These are phyloP conservation scores for Muschampia staudingeri DNA, from an alignment of 2,888 invertebrate species.

Conservation along the genomic window DNA sequence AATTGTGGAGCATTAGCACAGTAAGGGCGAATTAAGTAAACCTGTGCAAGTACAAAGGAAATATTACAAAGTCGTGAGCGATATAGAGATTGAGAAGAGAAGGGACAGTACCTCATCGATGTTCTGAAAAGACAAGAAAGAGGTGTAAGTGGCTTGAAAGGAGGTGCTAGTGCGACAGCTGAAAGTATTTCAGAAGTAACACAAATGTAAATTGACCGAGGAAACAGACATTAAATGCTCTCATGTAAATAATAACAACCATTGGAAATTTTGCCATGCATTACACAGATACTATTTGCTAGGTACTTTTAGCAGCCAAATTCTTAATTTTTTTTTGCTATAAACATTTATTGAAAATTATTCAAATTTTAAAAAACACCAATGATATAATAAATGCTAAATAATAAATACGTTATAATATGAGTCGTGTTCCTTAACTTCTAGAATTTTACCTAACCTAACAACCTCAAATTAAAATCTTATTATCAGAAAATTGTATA, in stretches of 20 bases:
- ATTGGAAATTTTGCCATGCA: slow-evolving; percentile 42
- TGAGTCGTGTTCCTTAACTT: not conserved
- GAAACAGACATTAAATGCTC: slow-evolving; percentile 17
- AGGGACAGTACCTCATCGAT: slow-evolving; percentile 91
- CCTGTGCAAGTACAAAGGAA: slow-evolving; percentile 81
- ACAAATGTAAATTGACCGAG: slow-evolving; percentile 20
- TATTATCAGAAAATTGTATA: no score
- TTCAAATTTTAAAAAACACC: not conserved
- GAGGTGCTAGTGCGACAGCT: slow-evolving; percentile 82
- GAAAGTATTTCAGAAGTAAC: slow-evolving; percentile 61
- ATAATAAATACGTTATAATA: not conserved
- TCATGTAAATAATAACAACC: slow-evolving; percentile 27
- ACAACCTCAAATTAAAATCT: no score
- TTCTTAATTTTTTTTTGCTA: slow-evolving; percentile 18
- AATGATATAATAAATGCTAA: not conserved
- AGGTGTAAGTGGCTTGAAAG: slow-evolving; percentile 85
- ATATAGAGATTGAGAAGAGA: slow-evolving; percentile 79
- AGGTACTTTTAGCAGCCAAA: slow-evolving; percentile 25
- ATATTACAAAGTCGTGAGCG: slow-evolving; percentile 80
- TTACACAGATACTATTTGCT: slow-evolving; percentile 29
- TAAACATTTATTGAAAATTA: not conserved
- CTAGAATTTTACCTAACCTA: not conserved
- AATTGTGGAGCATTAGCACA: slow-evolving; percentile 48
- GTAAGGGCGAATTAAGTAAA: slow-evolving; percentile 54
- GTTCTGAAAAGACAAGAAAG: slow-evolving; percentile 92